Evolutionary conservation across 1,140 invertebrate species (phyloP), one percentile per base, ranked within the genome.

Genomic region (Caenorhabditis remanei): DNA sequence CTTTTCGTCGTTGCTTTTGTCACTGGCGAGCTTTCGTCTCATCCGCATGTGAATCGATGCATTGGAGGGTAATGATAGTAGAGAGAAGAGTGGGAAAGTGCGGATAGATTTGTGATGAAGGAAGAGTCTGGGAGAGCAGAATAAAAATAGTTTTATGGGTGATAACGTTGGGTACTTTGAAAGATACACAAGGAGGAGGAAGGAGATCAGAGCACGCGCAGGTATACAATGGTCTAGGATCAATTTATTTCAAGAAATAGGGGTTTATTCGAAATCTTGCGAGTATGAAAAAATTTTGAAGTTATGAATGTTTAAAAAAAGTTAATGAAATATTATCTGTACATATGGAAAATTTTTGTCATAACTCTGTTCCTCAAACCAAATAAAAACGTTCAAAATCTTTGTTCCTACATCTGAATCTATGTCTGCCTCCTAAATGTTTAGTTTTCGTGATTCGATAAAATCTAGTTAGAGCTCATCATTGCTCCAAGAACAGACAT

Each of bases 31-130:
- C 11, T 79, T 40, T 79, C 71, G 71, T 79, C 71, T 79, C 71
- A 79, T 79, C 71, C 71, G 71, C 71, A 79, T 79, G 71, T 79
- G 71, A 79, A 79, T 79, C 71, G 71, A 79, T 79, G 71, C 71
- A 79, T 79, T 50, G 19, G 46, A 79, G 46, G 65, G 71, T 11
- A 32, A n/a, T 13, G 16, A 50, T 50, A 8, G 46, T 32, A 16
- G 24, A 65, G 21, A 65, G 21, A 41, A 40, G 61, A 24, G 32
- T 32, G 13, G 41, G 71, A 50, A 79, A 79, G 71, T 79, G 71
- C 71, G 46, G 41, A 79, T n/a, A 41, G 65, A 46, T 40, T 65
- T 43, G n/a, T 40, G 32, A 40, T 46, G 40, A 46, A 50, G 14
- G 46, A 50, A 11, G 71, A 79, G 71, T 50, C 65, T 71, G 41